Percentiles rank a stretch among this genome's conserved stretches.
These are phyloP conservation scores for Busseola fusca DNA, from an alignment of 2,888 invertebrate species.

Conservation along the genomic window DNA sequence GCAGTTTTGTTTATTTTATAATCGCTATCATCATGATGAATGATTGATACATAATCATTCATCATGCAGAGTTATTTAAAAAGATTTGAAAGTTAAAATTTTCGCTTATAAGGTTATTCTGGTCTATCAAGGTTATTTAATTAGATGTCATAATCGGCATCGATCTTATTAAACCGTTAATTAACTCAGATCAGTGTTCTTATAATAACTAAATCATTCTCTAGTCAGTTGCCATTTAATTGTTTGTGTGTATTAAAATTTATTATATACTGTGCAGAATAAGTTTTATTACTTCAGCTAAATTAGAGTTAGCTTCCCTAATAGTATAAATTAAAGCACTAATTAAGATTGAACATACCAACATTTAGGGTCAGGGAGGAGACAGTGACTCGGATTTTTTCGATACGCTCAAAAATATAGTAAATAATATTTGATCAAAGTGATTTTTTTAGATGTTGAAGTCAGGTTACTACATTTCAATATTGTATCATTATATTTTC, in stretches of 20 bases:
- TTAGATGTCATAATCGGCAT: neutral
- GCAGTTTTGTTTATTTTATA: conserved; percentile 6
- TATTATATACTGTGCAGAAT: conserved; percentile 13
- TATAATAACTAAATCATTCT: neutral
- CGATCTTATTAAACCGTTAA: conserved; percentile 18
- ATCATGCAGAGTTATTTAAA: neutral
- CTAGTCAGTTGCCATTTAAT: conserved; percentile 11
- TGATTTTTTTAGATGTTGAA: too few relatives aligned
- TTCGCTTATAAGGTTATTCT: conserved; percentile 8
- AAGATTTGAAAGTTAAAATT: conserved; percentile 2
- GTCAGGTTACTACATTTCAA: too few relatives aligned
- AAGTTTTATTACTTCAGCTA: conserved; percentile 35
- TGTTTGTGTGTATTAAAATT: too few relatives aligned
- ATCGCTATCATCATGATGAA: conserved; percentile 2
- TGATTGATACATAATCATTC: too few relatives aligned
- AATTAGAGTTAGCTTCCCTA: conserved; percentile 23
- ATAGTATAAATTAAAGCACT: conserved; percentile 34
- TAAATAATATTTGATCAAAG: too few relatives aligned
- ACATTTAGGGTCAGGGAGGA: too few relatives aligned
- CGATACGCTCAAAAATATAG: too few relatives aligned
- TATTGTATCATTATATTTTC: too few relatives aligned
- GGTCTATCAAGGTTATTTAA: conserved; percentile 8
- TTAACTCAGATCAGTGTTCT: neutral
- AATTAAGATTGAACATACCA: conserved; percentile 37
- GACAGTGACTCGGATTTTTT: too few relatives aligned